Evolutionary conservation across 2,113 vertebrate genomes (phyloP).

Genomic region (Uria lomvia): DNA sequence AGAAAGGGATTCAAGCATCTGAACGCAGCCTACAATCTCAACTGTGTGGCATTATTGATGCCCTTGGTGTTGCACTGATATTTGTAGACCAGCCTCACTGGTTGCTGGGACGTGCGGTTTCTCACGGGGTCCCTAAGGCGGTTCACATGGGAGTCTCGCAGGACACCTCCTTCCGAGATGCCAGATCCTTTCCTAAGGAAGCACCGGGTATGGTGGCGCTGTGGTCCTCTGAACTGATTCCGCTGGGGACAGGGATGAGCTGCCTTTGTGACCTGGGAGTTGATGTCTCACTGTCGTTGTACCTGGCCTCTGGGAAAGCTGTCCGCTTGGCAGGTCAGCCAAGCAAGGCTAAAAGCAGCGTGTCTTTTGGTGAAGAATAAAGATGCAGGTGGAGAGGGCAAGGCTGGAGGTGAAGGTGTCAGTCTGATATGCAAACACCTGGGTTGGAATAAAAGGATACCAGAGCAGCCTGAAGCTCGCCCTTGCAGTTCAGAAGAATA

Average conservation of each 20-base stretch:
- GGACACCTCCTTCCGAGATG: background rate
- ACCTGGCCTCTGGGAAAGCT: background rate
- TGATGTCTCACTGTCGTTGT: accelerated
- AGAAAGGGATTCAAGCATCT: background rate
- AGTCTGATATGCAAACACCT: background rate
- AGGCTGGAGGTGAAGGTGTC: background rate
- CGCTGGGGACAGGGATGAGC: background rate
- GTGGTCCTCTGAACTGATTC: background rate
- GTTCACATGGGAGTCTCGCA: background rate
- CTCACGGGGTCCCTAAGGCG: background rate
- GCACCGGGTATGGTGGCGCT: background rate
- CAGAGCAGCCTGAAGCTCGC: background rate
- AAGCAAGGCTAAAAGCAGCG: background rate
- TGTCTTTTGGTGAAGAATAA: background rate
- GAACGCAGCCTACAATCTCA: background rate
- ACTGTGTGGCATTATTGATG: background rate
- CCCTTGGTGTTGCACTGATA: background rate
- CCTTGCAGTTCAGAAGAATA: background rate
- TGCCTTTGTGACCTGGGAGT: background rate
- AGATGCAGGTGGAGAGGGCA: background rate
- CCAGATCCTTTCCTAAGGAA: background rate
- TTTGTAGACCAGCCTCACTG: background rate
- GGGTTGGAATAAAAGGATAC: background rate
- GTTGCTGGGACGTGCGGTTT: background rate
- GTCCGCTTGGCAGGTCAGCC: background rate